These are phyloP conservation scores for Oenanthe melanoleuca DNA, from an alignment of 2,113 vertebrate species.

Conservation along the genomic window DNA sequence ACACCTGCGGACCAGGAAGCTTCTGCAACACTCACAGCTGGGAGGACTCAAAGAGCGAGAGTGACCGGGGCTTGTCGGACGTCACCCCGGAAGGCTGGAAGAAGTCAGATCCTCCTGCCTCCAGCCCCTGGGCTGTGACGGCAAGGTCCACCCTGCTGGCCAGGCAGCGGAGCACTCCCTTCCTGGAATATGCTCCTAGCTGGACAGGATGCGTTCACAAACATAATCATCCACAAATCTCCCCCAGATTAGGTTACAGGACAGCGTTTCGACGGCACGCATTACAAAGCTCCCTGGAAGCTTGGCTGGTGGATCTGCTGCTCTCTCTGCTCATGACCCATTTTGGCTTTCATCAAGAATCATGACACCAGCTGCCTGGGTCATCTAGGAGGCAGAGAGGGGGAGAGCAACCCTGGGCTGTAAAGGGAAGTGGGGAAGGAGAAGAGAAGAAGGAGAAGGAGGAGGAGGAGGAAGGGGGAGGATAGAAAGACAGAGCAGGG, in stretches of 20 bases:
- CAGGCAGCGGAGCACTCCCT: neutral
- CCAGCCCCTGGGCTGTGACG: neutral
- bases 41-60: neutral
- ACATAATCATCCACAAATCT: constrained; percentile 54
- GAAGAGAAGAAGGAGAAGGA: neutral
- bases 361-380: constrained; percentile 61
- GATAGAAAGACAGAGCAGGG: neutral
- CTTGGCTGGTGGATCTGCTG: constrained; percentile 40
- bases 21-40: neutral
- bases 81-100: constrained; percentile 26
- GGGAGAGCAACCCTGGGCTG: constrained; percentile 20
- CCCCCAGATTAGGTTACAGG: constrained; percentile 47
- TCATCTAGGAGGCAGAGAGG: constrained; percentile 62
- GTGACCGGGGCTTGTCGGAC: neutral
- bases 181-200: constrained; percentile 53
- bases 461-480: constrained; percentile 31
- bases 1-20: neutral
- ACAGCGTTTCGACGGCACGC: neutral
- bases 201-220: constrained; percentile 42
- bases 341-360: constrained; percentile 65
- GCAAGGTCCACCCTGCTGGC: neutral
- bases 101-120: constrained; percentile 19
- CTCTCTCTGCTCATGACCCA: constrained; percentile 49
- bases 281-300: constrained; percentile 45
- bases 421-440: neutral